Evolutionary conservation across 1,140 invertebrate species (phyloP).

Genomic region (Spodoptera frugiperda): DNA sequence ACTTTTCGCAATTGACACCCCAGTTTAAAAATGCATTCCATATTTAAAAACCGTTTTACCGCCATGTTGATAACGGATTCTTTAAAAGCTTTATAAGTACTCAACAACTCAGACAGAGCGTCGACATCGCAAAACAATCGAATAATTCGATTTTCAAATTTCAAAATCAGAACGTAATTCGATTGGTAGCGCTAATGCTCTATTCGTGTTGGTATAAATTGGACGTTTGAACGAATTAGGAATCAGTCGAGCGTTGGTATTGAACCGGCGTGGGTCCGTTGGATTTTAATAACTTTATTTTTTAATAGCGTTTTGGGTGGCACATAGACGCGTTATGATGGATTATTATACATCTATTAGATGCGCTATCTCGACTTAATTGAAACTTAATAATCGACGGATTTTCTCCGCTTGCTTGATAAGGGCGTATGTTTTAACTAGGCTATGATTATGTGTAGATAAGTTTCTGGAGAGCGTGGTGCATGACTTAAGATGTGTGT

Average conservation of each 20-base stretch:
- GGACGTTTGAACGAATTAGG: slow-evolving; percentile 66
- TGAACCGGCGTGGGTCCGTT: slow-evolving; percentile 7
- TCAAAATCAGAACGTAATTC: slow-evolving; percentile 53
- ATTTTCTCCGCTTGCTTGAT: slow-evolving; percentile 47
- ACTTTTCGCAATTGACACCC: slow-evolving; percentile 24
- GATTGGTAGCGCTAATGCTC: slow-evolving; percentile 60
- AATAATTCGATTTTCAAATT: slow-evolving; percentile 58
- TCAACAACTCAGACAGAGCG: slow-evolving; percentile 25
- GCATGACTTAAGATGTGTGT: too few species aligned
- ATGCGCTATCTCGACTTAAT: slow-evolving; percentile 54
- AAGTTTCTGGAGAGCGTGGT: not conserved
- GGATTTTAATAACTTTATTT: slow-evolving; percentile 47
- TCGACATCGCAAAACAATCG: slow-evolving; percentile 46
- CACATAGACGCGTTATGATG: slow-evolving; percentile 48
- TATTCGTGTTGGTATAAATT: slow-evolving; percentile 72
- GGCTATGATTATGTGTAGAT: slow-evolving; percentile 37
- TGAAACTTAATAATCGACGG: slow-evolving; percentile 50
- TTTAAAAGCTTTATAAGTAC: slow-evolving; percentile 47
- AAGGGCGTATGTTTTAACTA: slow-evolving; percentile 44
- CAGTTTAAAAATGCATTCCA: slow-evolving; percentile 6
- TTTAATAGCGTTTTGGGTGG: slow-evolving; percentile 53
- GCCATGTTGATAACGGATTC: slow-evolving; percentile 17
- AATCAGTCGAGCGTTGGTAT: slow-evolving; percentile 57
- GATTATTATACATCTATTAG: slow-evolving; percentile 54
- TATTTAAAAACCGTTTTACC: slow-evolving; percentile 18